Evolutionary conservation across 2,888 invertebrate species (phyloP), one percentile per base, ranked within the genome.

Genomic region (Heliconius ismenius): DNA sequence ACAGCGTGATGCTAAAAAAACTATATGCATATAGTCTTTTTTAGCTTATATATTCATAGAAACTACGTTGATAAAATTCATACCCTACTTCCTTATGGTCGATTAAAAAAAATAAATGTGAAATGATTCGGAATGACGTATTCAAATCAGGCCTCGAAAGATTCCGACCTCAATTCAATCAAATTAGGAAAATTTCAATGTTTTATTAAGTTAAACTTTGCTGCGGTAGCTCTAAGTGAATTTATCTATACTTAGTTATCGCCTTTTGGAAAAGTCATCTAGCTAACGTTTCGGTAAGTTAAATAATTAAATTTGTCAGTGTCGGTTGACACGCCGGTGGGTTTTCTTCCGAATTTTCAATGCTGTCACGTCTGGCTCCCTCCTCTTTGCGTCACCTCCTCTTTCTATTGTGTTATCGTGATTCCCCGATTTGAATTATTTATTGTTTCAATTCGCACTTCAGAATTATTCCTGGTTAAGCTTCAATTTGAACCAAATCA

Each of bases 241-340:
- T 94, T 94, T 94, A 92, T 93, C 91, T 91, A 90, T 93, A 94
- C 92, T 93, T 92, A 93, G 93, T 93, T 93, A 94, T 92, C 90
- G 92, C 90, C 89, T 89, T 89, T 87, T 87, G 86, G 91, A 92
- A 91, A 92, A 93, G 92, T 93, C 92, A 92, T 94, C 92, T 91
- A 90, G 91, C 89, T 93, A 93, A 93, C 93, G 91, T 93, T 93
- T 92, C 92, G 89, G 90, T 92, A 92, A 93, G 91, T 92, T 92
- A 92, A 93, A 93, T 94, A 94, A 94, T 93, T 92, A 89, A 92
- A 93, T 94, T 93, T 93, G 93, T 93, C 93, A 92, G 84, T 85
- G 85, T 90, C 89, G 92, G 91, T 92, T 94, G 94, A 92, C 94
- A 90, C 90, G 91, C 89, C 90, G 90, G 90, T 87, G 89, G 89